Conservation (phyloP, 2,888 invertebrate species). For the Troides oblongomaculatus region DNA sequence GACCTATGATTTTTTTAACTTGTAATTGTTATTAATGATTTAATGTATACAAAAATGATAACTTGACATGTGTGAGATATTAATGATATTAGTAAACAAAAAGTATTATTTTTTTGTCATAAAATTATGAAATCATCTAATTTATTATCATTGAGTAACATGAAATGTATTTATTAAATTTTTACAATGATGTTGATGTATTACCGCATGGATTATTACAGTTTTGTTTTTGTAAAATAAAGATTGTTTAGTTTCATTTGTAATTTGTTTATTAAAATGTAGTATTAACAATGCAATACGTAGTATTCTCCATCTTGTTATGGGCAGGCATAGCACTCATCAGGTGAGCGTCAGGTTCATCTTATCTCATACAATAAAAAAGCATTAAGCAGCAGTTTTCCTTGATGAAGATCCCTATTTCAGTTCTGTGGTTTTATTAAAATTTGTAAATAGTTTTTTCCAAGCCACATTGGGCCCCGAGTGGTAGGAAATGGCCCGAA, state of each 20-base stretch:
- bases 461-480: too few relatives aligned
- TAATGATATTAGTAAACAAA: constrained; percentile 19
- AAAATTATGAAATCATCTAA: constrained; percentile 21
- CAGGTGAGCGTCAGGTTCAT: too few relatives aligned
- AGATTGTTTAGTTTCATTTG: constrained; percentile 20
- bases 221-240: constrained; percentile 23
- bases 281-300: not conserved
- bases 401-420: too few relatives aligned
- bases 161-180: constrained; percentile 38
- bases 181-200: constrained; percentile 31
- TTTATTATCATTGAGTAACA: constrained; percentile 27
- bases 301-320: too few relatives aligned
- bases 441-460: too few relatives aligned
- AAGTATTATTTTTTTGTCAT: constrained; percentile 34
- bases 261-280: not conserved
- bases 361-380: too few relatives aligned
- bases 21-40: not conserved
- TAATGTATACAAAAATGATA: not conserved
- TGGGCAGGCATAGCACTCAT: too few relatives aligned
- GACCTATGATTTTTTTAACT: constrained; percentile 1
- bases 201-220: constrained; percentile 27
- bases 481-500: too few relatives aligned
- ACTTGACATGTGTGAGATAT: not conserved
- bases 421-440: too few relatives aligned
- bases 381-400: too few relatives aligned